Evolutionary conservation across 2,888 invertebrate species (phyloP), one percentile per base, ranked within the genome.

Genomic region (Eustalomyia histrio): DNA sequence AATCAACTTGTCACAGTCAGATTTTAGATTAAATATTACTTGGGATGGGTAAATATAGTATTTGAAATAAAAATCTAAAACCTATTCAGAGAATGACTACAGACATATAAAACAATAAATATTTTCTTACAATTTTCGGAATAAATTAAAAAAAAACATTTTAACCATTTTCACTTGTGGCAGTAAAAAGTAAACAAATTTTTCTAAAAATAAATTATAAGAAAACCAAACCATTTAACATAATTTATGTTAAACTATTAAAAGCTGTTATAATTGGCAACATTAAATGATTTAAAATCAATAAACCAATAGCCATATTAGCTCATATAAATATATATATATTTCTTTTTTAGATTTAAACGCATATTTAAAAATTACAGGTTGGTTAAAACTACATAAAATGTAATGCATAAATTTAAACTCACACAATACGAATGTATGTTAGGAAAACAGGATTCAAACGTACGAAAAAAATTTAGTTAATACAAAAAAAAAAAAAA

Each of bases 231-330:
- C 29, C 16, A 63, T 43, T 9, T 12, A 75, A 71, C 8, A 73
- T 72, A 88, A 89, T 89, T 89, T 89, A 89, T 89, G 88, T 86
- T 87, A 87, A 76, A 89, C 89, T 87, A 87, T 87, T 89, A 86
- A 47, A 87, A 86, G 86, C 87, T 87, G 88, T 89, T 87, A 89
- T 89, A 89, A 89, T 89, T 89, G 89, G 89, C 87, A 88, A 73
- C 87, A 88, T 88, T 88, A 89, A 89, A 89, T 88, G 88, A 89
- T 89, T 89, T 88, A 88, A 87, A 87, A 86, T 88, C 80, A 80
- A 80, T 80, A 80, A 73, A 69, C 58, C 73, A 69, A 80, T 76
- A 80, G 39, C 69, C 75, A 67, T 76, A 80, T 76, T 73, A 76
- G 73, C 64, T 43, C 33, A 73, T 60, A 69, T 73, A 29, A 6